These are phyloP conservation scores for Scaptomyza pallida DNA, from an alignment of 1,140 invertebrate species.

Conservation along the genomic window DNA sequence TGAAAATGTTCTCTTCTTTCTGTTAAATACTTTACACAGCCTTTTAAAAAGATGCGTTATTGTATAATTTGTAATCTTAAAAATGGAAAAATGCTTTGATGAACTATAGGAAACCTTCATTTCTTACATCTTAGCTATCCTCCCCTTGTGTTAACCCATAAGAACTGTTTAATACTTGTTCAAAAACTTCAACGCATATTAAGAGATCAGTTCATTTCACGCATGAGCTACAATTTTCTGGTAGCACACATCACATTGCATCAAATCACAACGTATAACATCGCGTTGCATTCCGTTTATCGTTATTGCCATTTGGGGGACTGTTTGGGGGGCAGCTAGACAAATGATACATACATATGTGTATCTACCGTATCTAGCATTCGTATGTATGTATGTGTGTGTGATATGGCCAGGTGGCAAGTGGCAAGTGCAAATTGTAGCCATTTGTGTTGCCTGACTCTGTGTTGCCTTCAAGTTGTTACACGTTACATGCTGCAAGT, in stretches of 20 bases:
- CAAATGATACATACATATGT: slow-evolving; percentile 2
- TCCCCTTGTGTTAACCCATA: no score
- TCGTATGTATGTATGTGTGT: neutral
- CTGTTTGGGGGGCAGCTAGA: slow-evolving; percentile 15
- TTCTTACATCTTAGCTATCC: no score
- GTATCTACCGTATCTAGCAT: neutral
- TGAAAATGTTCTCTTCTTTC: no score
- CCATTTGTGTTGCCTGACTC: slow-evolving; percentile 19
- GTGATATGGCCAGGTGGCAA: neutral
- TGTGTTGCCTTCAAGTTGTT: slow-evolving; percentile 26
- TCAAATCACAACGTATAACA: no score
- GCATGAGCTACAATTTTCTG: slow-evolving; percentile 30
- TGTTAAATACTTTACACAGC: no score
- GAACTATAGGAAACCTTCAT: no score
- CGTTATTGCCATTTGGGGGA: slow-evolving; percentile 40
- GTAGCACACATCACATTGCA: slow-evolving; percentile 15
- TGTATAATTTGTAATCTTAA: no score
- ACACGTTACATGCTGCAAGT: slow-evolving; percentile 7
- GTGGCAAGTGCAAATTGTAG: slow-evolving; percentile 30
- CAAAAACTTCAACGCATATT: no score
- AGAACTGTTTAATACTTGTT: no score
- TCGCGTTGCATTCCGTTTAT: slow-evolving; percentile 15
- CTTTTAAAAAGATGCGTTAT: no score
- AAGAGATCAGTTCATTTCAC: slow-evolving; percentile 45
- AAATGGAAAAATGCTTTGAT: no score